Base-by-base conservation (phyloP, 2,797 vertebrate species). In the Ctenopoma multispine region DNA sequence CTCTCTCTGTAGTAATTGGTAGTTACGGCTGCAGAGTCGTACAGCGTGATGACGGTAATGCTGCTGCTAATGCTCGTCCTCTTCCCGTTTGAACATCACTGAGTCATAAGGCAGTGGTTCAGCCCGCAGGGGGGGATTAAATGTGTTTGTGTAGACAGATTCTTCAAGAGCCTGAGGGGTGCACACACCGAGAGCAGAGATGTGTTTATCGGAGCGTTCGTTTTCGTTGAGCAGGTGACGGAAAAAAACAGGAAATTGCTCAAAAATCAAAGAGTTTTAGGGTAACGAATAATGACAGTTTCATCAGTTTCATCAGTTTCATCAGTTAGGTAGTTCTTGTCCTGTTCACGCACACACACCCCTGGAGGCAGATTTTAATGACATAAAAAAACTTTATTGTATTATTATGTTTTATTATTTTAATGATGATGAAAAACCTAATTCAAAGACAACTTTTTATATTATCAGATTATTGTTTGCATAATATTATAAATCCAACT, bases 1-100 rank as follows among this genome's bases (percentile, higher is more conserved):
- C 50, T 36, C 21, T 65, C 64, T 47, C n/a, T n/a, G 24, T 62
- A 77, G 49, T 88, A 85, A 86, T 85, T 83, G 66, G 69, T 74
- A 48, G 69, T 81, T 75, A 53, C 57, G 72, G 76, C 70, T 67
- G 71, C 54, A 63, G 62, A 54, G 18, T 17, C 10, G 31, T 69
- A 59, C 68, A 68, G 76, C 7, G 78, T n/a, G 75, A 58, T 63
- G 75, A 77, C 15, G 29, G 20, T 58, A 48, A 74, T 59, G 66
- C 65, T 8, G 48, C 75, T 47, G 53, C 64, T 80, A 46, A 65
- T 27, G 73, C 72, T 85, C 85, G 55, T 77, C 69, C 78, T 72
- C 76, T 69, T 69, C 58, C 49, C 48, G 62, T 62, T 65, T 43
- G 59, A 64, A 81, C 82, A 55, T 66, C 71, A 55, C 50, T 70